Base-by-base conservation (phyloP, 2,888 invertebrate genomes). In the Acrobasis consociella region DNA sequence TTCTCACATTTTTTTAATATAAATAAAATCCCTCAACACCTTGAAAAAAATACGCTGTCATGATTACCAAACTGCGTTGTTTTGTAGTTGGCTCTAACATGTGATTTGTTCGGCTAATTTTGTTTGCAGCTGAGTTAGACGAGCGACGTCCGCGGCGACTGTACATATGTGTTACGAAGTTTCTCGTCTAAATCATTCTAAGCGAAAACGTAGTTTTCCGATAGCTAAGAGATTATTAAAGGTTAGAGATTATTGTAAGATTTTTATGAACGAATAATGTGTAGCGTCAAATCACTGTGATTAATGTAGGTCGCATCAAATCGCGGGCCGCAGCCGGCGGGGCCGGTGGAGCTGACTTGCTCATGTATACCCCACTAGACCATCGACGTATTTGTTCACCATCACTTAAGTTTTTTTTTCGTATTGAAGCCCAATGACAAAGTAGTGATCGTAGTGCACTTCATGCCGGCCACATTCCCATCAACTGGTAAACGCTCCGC, bases 151-250 rank as follows among this genome's bases (percentile, higher is more conserved):
- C 55, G 68, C 51, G 46, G 63, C 60, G 63, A 62, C 37, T 63
- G 62, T 63, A 63, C 65, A 67, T 69, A 58, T 66, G 70, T 72
- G 69, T 71, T 72, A 73, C 70, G 65, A 69, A 70, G 66, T 67
- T n/a, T 74, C 68, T 69, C 63, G 68, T 72, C 72, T 72, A 70
- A 69, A 70, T 68, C 69, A 66, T 66, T 67, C 62, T 65, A 70
- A 70, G 60, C 69, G 82, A 74, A 81, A 81, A 84, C 83, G 75
- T 82, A 83, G 82, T 82, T 86, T 81, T 81, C 82, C 69, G 58
- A 64, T 74, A 74, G 70, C 69, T 70, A 72, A 78, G 67, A 72
- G 73, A 69, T 65, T 70, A 71, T 67, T 69, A 73, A 75, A 74
- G 65, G 70, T 72, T 73, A 72, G 71, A 62, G 11, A 51, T 17